Conservation (phyloP, 2,797 vertebrate genomes). For the Falco berigora region DNA sequence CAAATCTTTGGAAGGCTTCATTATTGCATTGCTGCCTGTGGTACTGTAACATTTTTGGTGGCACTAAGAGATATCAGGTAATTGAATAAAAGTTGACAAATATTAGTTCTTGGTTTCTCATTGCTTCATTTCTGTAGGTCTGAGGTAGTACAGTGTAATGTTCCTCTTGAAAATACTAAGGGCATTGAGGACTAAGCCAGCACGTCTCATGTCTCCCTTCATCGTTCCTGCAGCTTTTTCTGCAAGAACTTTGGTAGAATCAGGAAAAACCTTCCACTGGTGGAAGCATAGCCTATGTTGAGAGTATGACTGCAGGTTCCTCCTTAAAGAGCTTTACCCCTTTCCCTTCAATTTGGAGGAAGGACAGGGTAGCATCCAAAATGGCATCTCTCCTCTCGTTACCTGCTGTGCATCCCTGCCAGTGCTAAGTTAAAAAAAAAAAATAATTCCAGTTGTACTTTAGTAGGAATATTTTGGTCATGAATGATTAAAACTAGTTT, state of each 20-base stretch:
- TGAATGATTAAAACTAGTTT: conserved; percentile 8
- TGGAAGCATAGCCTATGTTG: rapidly evolving
- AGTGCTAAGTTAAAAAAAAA: not conserved
- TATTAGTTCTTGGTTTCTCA: not conserved
- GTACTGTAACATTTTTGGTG: not conserved
- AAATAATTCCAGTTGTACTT: not conserved
- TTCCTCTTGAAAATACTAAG: not conserved
- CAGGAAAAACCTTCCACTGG: not conserved
- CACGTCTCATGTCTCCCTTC: rapidly evolving
- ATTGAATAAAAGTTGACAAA: not conserved
- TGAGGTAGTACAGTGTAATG: not conserved
- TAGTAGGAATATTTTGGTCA: not conserved
- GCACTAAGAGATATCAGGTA: not conserved
- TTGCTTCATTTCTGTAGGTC: not conserved
- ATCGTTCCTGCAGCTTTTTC: not conserved
- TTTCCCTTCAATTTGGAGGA: not conserved
- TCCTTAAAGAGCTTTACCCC: not conserved
- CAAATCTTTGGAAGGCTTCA: not conserved
- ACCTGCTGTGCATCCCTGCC: not conserved
- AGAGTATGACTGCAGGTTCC: not conserved
- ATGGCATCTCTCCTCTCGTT: not conserved
- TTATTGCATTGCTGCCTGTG: not conserved
- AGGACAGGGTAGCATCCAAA: not conserved
- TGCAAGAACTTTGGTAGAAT: not conserved
- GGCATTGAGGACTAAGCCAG: not conserved